phyloP scores from a whole-genome alignment of 2,113 vertebrate species.

The Semicossyphus pulcher region DNA sequence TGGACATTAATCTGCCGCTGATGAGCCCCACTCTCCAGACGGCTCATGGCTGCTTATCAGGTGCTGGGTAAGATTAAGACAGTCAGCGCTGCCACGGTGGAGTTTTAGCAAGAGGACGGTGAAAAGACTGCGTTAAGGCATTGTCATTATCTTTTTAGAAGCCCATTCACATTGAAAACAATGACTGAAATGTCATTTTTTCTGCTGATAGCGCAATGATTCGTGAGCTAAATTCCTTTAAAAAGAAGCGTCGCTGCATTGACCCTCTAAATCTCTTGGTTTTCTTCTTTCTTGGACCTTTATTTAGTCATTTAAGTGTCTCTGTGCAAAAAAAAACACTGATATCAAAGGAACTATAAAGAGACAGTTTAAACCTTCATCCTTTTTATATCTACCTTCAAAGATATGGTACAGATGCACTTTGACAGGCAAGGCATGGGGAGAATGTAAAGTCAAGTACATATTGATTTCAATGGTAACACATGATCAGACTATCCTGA shows the following conservation, averaged over 20 bases:
- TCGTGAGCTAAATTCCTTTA: background rate
- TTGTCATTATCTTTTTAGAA: background rate
- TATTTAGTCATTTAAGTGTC: background rate
- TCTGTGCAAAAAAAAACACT: background rate
- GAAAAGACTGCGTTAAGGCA: constrained; percentile 20
- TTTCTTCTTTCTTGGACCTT: constrained; percentile 1
- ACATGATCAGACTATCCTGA: background rate
- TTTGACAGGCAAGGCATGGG: background rate
- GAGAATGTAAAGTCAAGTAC: too few relatives aligned
- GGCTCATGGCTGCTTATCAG: constrained; percentile 59
- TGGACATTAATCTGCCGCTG: constrained; percentile 69
- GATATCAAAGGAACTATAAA: constrained; percentile 18
- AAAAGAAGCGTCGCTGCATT: background rate
- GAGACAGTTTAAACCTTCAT: constrained; percentile 1
- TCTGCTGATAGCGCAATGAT: background rate
- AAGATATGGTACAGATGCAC: background rate
- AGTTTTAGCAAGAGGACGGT: constrained; percentile 21
- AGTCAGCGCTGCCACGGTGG: constrained; percentile 22
- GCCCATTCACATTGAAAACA: constrained; percentile 12
- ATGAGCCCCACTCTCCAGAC: constrained; percentile 59
- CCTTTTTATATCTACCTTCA: background rate
- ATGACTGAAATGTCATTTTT: background rate
- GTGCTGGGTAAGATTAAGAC: constrained; percentile 49
- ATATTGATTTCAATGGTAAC: constrained; percentile 28
- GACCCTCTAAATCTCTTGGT: background rate